A percentile compares a stretch with the other conserved stretches of the same genome.
These are phyloP conservation scores for Calameuta filiformis DNA, from an alignment of 2,888 invertebrate species.

Conservation along the genomic window DNA sequence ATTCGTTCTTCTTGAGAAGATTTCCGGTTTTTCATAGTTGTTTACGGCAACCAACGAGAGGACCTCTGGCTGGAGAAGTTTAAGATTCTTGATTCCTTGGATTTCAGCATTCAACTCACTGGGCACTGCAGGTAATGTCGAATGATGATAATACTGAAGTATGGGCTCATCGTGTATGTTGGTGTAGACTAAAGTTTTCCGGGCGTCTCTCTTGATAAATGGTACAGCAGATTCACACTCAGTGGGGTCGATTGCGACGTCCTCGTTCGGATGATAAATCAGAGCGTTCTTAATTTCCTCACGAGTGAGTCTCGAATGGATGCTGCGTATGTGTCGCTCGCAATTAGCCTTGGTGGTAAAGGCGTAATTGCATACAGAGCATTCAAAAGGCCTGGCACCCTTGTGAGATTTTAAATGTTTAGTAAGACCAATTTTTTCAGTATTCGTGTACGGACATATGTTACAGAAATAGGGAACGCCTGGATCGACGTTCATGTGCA, in stretches of 20 bases:
- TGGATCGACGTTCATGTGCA: slow-evolving; percentile 80
- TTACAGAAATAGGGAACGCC: slow-evolving; percentile 91
- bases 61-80: slow-evolving; percentile 13
- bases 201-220: slow-evolving; percentile 49
- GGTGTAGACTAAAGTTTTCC: slow-evolving; percentile 55
- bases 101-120: slow-evolving; percentile 35
- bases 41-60: slow-evolving; percentile 13
- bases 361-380: slow-evolving; percentile 92
- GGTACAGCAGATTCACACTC: slow-evolving; percentile 37
- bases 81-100: slow-evolving; percentile 36
- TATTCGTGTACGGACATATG: slow-evolving; percentile 89
- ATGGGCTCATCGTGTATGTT: slow-evolving; percentile 37
- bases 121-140: slow-evolving; percentile 17
- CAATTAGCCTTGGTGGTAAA: slow-evolving; percentile 98
- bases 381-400: slow-evolving; percentile 94
- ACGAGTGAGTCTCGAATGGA: slow-evolving; percentile 86
- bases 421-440: slow-evolving; percentile 91
- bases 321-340: slow-evolving; percentile 91
- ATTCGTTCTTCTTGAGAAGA: slow-evolving; percentile 31
- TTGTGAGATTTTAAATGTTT: slow-evolving; percentile 95
- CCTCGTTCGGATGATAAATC: slow-evolving; percentile 88
- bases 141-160: slow-evolving; percentile 32
- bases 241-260: slow-evolving; percentile 76
- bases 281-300: slow-evolving; percentile 91
- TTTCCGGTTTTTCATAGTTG: slow-evolving; percentile 33